phyloP scores from a whole-genome alignment of 2,113 vertebrate genomes.

The Panthera uncia region DNA sequence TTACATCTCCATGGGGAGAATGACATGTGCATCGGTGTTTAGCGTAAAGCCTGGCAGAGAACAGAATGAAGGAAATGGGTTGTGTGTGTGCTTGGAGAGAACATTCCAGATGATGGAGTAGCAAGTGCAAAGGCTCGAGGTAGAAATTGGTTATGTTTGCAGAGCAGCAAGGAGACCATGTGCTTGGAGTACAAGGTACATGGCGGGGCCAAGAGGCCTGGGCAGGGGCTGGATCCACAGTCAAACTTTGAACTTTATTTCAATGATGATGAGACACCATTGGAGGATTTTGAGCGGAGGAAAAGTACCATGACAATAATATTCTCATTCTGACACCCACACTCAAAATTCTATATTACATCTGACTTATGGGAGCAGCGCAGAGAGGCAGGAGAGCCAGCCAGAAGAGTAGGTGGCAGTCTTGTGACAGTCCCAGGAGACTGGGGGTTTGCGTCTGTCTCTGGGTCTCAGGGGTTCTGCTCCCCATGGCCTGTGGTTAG shows the following conservation, averaged over 20 bases:
- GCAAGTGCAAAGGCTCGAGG: not conserved
- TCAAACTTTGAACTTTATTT: not conserved
- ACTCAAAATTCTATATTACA: not conserved
- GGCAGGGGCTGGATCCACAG: not conserved
- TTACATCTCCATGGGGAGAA: not conserved
- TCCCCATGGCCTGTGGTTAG: not conserved
- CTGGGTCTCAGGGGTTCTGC: not conserved
- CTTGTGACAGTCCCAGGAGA: not conserved
- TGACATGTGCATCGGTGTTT: rapidly evolving
- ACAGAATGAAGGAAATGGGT: not conserved
- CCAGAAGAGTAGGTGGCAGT: not conserved
- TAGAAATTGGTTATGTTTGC: not conserved
- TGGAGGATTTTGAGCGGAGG: not conserved
- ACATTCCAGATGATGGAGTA: not conserved
- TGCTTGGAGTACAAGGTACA: not conserved
- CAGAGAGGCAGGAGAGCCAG: not conserved
- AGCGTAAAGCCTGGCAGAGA: not conserved
- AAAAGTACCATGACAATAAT: not conserved
- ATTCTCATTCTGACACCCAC: not conserved
- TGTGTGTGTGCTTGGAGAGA: not conserved
- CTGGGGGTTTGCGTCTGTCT: not conserved
- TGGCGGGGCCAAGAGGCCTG: not conserved
- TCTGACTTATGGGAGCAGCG: not conserved
- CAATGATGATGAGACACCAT: not conserved
- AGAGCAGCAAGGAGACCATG: no score